A percentile compares a stretch with the other conserved stretches of the same genome.
phyloP scores from a whole-genome alignment of 2,113 vertebrate species.

The Oryzias javanicus region DNA sequence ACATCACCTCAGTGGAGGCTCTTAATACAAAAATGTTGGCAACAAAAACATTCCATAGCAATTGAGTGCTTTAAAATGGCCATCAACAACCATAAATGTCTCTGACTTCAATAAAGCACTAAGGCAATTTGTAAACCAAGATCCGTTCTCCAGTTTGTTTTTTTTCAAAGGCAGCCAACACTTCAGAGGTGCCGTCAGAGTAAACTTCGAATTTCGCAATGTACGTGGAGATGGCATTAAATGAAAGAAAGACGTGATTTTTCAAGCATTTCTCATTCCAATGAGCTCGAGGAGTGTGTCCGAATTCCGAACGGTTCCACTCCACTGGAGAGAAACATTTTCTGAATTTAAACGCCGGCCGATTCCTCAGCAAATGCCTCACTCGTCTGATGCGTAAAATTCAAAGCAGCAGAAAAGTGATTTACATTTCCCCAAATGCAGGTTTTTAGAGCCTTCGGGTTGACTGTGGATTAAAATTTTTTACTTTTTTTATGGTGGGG shows the following conservation, averaged over 20 bases:
- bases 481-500: not conserved
- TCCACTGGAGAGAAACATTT: constrained; percentile 69
- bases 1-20: no score
- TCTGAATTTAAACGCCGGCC: constrained; percentile 71
- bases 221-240: constrained; percentile 45
- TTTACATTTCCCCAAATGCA: constrained; percentile 66
- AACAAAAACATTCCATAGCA: constrained; percentile 12
- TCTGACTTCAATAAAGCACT: constrained; percentile 26
- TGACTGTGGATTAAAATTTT: constrained; percentile 65
- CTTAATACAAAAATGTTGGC: no score
- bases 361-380: constrained; percentile 58
- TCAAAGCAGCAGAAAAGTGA: constrained; percentile 66
- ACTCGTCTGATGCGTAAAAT: constrained; percentile 72
- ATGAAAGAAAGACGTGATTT: constrained; percentile 58
- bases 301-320: constrained; percentile 64
- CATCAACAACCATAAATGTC: constrained; percentile 37
- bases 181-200: constrained; percentile 40
- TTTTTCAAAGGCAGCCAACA: constrained; percentile 38
- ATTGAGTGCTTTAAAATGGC: constrained; percentile 22
- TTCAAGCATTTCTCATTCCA: constrained; percentile 66
- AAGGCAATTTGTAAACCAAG: constrained; percentile 28
- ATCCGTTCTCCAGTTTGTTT: constrained; percentile 30
- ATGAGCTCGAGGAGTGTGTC: constrained; percentile 54
- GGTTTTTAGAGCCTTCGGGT: constrained; percentile 63
- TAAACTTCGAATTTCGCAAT: constrained; percentile 49